phyloP scores from a whole-genome alignment of 2,888 invertebrate genomes.

The Drosophila ustulata region DNA sequence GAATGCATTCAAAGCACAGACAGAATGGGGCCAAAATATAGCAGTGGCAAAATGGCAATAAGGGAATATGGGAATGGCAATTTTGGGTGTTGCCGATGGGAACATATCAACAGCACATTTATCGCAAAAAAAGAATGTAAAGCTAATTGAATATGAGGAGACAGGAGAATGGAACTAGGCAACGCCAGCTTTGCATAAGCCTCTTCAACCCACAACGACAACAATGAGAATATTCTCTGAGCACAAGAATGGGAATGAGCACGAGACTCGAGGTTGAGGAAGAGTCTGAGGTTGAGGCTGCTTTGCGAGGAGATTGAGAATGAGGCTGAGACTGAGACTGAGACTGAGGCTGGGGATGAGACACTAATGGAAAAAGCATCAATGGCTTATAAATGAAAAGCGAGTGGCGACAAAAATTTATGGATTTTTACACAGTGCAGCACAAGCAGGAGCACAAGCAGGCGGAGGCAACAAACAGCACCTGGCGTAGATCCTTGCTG shows the following conservation, averaged over 20 bases:
- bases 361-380: constrained; percentile 78
- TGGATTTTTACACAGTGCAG: constrained; percentile 57
- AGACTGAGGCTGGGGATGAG: constrained; percentile 21
- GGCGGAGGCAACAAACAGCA: constrained; percentile 11
- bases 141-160: constrained; percentile 71
- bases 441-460: not conserved
- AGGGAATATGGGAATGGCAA: not conserved
- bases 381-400: constrained; percentile 71
- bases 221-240: constrained; percentile 24
- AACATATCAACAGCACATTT: constrained; percentile 57
- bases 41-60: not conserved
- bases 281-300: not conserved
- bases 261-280: not conserved
- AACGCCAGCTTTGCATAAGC: constrained; percentile 43
- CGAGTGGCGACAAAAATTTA: constrained; percentile 68
- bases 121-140: constrained; percentile 51
- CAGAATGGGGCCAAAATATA: constrained; percentile 1
- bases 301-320: not conserved
- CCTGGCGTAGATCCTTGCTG: constrained; percentile 39
- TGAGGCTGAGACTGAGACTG: constrained; percentile 9
- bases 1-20: constrained; percentile 43
- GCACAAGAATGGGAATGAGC: constrained; percentile 18
- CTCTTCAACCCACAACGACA: constrained; percentile 35
- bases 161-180: constrained; percentile 39
- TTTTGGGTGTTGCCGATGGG: not conserved